These are phyloP conservation scores for Hipparchia semele DNA, from an alignment of 2,888 invertebrate species.

Conservation along the genomic window DNA sequence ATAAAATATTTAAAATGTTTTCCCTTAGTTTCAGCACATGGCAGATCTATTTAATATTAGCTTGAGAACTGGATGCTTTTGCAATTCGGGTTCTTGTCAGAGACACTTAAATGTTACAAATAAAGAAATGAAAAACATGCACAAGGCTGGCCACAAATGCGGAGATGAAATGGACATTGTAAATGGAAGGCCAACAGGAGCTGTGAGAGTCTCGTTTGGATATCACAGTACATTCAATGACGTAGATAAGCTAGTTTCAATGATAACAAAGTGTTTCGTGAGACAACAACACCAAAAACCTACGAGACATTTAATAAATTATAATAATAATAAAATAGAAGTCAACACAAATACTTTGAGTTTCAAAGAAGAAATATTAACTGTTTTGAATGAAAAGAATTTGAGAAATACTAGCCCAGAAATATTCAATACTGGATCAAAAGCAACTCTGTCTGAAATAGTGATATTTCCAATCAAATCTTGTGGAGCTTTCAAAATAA, in stretches of 20 bases:
- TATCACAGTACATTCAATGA: slow-evolving; percentile 92
- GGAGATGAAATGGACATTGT: slow-evolving; percentile 94
- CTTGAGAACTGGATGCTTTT: slow-evolving; percentile 97
- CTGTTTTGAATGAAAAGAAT: slow-evolving; percentile 27
- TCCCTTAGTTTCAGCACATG: slow-evolving; percentile 91
- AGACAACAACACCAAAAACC: slow-evolving; percentile 56
- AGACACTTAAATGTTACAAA: slow-evolving; percentile 87
- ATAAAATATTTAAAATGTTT: not conserved
- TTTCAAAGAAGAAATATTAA: slow-evolving; percentile 25
- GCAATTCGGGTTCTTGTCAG: slow-evolving; percentile 98
- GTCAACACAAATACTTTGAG: slow-evolving; percentile 8
- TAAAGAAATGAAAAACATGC: slow-evolving; percentile 89
- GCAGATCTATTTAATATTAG: slow-evolving; percentile 93
- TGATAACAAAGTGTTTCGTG: slow-evolving; percentile 91
- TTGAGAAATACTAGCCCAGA: slow-evolving; percentile 39
- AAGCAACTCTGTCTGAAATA: slow-evolving; percentile 59
- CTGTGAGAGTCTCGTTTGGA: slow-evolving; percentile 95
- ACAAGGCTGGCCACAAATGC: slow-evolving; percentile 94
- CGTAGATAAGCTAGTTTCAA: slow-evolving; percentile 86
- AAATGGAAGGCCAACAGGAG: slow-evolving; percentile 95
- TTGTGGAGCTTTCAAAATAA: slow-evolving; percentile 90
- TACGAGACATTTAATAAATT: slow-evolving; percentile 54
- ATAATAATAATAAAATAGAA: slow-evolving; percentile 34
- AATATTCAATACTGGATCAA: slow-evolving; percentile 42
- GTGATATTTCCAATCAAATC: slow-evolving; percentile 95